A percentile compares a stretch with the other conserved stretches of the same genome.
Evolutionary conservation across 2,113 vertebrate genomes (phyloP).

Genomic region (Athene cunicularia): DNA sequence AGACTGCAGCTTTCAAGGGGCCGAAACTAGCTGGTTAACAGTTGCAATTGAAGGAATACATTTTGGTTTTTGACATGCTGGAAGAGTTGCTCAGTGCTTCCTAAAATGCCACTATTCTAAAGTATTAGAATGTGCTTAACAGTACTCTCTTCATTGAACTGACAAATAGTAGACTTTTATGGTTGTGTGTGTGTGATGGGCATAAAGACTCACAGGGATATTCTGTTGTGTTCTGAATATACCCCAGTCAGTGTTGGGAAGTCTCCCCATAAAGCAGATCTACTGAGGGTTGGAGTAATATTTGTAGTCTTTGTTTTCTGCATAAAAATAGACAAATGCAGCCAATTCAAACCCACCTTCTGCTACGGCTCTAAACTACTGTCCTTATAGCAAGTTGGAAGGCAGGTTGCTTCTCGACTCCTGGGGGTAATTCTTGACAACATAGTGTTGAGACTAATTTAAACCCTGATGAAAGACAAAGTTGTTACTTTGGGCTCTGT

Average conservation of each 20-base stretch:
- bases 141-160: not conserved
- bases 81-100: not conserved
- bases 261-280: not conserved
- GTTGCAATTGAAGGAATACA: not conserved
- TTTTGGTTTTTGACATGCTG: not conserved
- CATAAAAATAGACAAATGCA: not conserved
- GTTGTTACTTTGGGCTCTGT: not conserved
- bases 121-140: not conserved
- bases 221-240: not conserved
- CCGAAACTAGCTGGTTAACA: not conserved
- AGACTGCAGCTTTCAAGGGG: not conserved
- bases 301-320: not conserved
- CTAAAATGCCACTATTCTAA: not conserved
- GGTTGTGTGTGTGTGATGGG: not conserved
- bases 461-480: not conserved
- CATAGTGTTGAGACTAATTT: not conserved
- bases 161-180: not conserved
- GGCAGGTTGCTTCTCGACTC: not conserved
- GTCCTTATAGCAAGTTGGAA: not conserved
- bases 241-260: not conserved
- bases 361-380: not conserved
- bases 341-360: not conserved
- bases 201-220: not conserved
- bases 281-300: not conserved
- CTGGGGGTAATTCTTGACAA: not conserved